A percentile compares a stretch with the other conserved stretches of the same genome.
Evolutionary conservation across 1,140 invertebrate species (phyloP).

Genomic region (Ceratina japonica): DNA sequence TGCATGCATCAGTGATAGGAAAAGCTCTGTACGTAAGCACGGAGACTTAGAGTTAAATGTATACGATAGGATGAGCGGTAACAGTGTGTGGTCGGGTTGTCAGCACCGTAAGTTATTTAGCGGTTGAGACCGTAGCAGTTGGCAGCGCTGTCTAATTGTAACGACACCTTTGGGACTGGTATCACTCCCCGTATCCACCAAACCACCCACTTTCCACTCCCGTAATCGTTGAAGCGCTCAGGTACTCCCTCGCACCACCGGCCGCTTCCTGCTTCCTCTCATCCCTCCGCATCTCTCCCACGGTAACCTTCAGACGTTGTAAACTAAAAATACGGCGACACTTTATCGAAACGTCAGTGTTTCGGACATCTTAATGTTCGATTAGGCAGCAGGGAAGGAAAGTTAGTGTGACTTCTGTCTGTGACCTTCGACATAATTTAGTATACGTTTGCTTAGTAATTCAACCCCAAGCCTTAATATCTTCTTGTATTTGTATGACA

Average conservation of each 20-base stretch:
- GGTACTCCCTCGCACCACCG: conserved; percentile 43
- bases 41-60: conserved; percentile 47
- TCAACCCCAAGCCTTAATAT: no score
- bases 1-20: neutral
- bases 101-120: conserved; percentile 78
- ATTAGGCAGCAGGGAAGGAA: conserved; percentile 2
- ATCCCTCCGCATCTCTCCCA: conserved; percentile 23
- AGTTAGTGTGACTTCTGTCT: neutral
- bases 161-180: conserved; percentile 75
- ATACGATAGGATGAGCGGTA: conserved; percentile 62
- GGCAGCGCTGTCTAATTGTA: conserved; percentile 77
- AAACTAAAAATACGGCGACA: conserved; percentile 73
- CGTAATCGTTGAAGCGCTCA: conserved; percentile 68
- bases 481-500: no score
- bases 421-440: neutral
- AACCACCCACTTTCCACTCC: conserved; percentile 59
- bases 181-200: conserved; percentile 62
- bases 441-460: no score
- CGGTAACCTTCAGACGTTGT: conserved; percentile 65
- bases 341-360: conserved; percentile 60
- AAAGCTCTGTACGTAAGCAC: neutral
- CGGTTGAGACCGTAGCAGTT: conserved; percentile 73
- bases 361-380: conserved; percentile 49
- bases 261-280: conserved; percentile 33
- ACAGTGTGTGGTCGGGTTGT: conserved; percentile 73